These are phyloP conservation scores for Myrmecobius fasciatus DNA, from an alignment of 2,113 vertebrate genomes.

Conservation along the genomic window DNA sequence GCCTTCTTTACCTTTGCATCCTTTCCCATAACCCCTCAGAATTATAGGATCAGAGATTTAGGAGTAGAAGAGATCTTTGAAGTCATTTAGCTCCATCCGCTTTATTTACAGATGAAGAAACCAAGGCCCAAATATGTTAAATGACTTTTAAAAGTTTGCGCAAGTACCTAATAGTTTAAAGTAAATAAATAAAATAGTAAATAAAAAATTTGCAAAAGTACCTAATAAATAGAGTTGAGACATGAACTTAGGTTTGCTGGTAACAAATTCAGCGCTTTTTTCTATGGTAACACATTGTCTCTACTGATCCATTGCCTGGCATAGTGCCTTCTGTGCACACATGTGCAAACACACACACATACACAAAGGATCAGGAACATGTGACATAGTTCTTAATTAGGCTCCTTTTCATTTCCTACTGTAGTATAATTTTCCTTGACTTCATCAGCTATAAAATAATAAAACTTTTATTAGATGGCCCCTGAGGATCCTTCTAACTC, in stretches of 20 bases:
- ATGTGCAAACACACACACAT: too few relatives aligned
- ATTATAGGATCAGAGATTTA: not conserved
- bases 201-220: too few relatives aligned
- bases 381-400: not conserved
- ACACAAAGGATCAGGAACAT: not conserved
- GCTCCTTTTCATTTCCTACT: not conserved
- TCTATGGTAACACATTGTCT: not conserved
- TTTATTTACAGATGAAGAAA: constrained; percentile 1
- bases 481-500: not conserved
- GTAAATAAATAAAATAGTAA: too few relatives aligned
- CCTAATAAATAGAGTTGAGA: not conserved
- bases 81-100: not conserved
- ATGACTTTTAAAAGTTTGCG: not conserved
- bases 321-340: too few relatives aligned
- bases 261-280: not conserved
- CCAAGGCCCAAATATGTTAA: not conserved
- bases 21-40: not conserved
- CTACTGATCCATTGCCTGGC: not conserved
- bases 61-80: not conserved
- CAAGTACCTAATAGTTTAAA: too few relatives aligned
- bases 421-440: not conserved
- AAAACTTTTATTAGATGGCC: not conserved
- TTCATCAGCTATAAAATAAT: not conserved
- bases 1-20: not conserved
- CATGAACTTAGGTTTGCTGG: not conserved